These are phyloP conservation scores for Bufo gargarizans DNA, from an alignment of 2,113 vertebrate genomes.

Conservation along the genomic window DNA sequence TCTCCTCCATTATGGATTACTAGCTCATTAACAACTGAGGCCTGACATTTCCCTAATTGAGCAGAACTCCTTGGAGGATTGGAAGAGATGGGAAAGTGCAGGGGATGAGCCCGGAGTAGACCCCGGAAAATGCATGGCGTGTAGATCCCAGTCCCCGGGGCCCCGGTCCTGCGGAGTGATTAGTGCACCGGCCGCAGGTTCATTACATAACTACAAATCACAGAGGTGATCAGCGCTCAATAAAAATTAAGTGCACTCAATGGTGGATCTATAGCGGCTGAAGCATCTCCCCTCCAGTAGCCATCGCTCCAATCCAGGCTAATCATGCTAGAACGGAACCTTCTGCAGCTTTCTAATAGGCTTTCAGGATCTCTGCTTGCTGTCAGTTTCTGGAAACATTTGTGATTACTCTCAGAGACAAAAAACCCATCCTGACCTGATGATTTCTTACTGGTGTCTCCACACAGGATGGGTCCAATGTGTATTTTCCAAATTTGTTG, in stretches of 20 bases:
- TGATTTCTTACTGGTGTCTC: too few relatives aligned
- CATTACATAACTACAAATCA: not conserved
- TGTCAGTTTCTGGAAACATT: too few relatives aligned
- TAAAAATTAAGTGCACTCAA: not conserved
- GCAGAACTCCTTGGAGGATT: constrained; percentile 20
- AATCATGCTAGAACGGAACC: not conserved
- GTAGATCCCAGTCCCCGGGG: not conserved
- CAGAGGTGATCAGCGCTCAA: not conserved
- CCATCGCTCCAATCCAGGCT: too few relatives aligned
- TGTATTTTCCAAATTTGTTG: too few relatives aligned
- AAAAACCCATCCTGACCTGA: too few relatives aligned
- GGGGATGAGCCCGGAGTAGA: not conserved
- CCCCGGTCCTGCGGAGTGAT: not conserved
- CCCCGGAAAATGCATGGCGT: not conserved
- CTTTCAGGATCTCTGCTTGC: too few relatives aligned
- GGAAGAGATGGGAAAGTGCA: not conserved
- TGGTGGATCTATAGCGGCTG: not conserved
- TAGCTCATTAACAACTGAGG: not conserved
- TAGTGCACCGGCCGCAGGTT: not conserved
- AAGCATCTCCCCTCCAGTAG: not conserved
- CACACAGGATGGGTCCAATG: too few relatives aligned
- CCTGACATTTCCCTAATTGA: constrained; percentile 29
- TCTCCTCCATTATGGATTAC: not conserved
- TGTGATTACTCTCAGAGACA: too few relatives aligned
- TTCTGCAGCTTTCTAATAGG: not conserved